A percentile compares a stretch with the other conserved stretches of the same genome.
Conservation (phyloP, 2,797 vertebrate species). For the Sebastes aleutianus region DNA sequence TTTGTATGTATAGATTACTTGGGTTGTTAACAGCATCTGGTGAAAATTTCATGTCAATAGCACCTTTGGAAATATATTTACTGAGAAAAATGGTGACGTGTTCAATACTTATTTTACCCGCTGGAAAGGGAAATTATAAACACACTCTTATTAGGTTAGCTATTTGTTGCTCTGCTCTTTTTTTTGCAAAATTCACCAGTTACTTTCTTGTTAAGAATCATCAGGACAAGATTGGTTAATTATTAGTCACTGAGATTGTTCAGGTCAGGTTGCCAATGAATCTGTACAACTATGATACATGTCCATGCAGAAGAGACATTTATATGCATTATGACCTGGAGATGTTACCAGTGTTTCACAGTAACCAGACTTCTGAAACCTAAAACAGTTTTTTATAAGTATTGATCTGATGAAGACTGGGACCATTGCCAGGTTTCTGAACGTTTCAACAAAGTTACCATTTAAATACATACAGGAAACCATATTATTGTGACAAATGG, state of each 20-base stretch:
- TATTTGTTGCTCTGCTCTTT: neutral
- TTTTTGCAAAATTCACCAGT: neutral
- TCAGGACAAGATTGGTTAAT: neutral
- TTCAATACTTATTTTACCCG: too few species aligned
- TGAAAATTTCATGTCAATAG: too few species aligned
- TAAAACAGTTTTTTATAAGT: neutral
- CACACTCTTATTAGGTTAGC: too few species aligned
- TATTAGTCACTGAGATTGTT: neutral
- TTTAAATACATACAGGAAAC: neutral
- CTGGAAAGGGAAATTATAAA: too few species aligned
- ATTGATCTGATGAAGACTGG: neutral
- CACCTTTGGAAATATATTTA: too few species aligned
- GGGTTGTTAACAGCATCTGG: too few species aligned
- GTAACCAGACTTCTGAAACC: neutral
- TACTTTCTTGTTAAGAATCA: neutral
- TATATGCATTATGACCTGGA: neutral
- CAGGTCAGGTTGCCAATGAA: neutral
- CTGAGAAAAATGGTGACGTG: too few species aligned
- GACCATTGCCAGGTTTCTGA: neutral
- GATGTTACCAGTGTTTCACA: neutral
- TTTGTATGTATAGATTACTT: too few species aligned
- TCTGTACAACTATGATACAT: neutral
- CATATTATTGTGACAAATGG: neutral
- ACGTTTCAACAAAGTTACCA: neutral
- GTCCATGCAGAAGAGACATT: neutral